Percentiles rank a stretch among this genome's conserved stretches.
These are phyloP conservation scores for Habroteleia sp. DNA, from an alignment of 2,888 invertebrate genomes.

Conservation along the genomic window DNA sequence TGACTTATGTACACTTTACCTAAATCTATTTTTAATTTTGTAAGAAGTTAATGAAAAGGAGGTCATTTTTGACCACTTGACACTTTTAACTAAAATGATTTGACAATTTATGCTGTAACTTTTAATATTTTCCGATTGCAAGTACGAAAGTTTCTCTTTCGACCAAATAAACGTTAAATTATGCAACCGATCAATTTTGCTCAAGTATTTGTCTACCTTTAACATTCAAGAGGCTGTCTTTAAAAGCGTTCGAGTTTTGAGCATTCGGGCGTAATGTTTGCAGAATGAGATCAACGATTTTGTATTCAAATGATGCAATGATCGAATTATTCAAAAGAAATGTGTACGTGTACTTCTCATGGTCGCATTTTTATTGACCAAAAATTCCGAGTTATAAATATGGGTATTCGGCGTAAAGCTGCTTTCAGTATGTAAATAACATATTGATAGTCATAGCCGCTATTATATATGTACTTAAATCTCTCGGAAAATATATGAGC, in stretches of 20 bases:
- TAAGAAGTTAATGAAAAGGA: too few relatives aligned
- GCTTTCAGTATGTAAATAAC: conserved; percentile 16
- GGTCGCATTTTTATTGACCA: neutral
- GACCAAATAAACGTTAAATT: neutral
- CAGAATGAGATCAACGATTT: conserved; percentile 28
- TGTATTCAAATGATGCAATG: conserved; percentile 25
- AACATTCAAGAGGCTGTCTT: neutral
- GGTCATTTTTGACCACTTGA: too few relatives aligned
- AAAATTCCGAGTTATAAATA: conserved; percentile 10
- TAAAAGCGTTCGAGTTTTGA: conserved; percentile 3
- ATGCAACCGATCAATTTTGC: conserved; percentile 6
- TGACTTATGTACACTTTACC: too few relatives aligned
- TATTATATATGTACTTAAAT: conserved; percentile 4
- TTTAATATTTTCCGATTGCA: too few relatives aligned
- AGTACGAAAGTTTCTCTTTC: too few relatives aligned
- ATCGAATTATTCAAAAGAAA: conserved; percentile 32
- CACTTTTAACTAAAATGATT: too few relatives aligned
- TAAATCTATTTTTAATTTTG: too few relatives aligned
- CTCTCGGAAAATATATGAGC: neutral
- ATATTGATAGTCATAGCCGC: neutral
- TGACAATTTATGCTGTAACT: too few relatives aligned
- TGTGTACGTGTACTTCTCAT: neutral
- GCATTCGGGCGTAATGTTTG: conserved; percentile 10
- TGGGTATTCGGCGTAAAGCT: neutral
- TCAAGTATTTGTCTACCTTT: conserved; percentile 1